These are phyloP conservation scores for Lepidochrysops patricia DNA, from an alignment of 2,888 invertebrate species.

Conservation along the genomic window DNA sequence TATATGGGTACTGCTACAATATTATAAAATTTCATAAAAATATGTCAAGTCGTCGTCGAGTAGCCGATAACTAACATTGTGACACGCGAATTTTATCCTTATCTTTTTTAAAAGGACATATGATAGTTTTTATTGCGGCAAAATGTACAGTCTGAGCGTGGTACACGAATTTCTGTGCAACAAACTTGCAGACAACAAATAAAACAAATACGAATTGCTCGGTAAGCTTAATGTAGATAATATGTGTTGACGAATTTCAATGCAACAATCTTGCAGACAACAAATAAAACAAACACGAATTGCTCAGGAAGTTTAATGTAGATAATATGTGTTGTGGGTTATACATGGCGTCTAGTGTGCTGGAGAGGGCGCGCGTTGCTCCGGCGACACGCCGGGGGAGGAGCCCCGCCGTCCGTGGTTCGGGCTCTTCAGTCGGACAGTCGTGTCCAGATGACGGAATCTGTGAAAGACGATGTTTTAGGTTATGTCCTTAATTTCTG, in stretches of 20 bases:
- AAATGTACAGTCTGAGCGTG: too few relatives aligned
- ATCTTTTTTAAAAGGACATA: too few relatives aligned
- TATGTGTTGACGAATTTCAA: neutral
- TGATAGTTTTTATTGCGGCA: too few relatives aligned
- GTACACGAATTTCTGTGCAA: too few relatives aligned
- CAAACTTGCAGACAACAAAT: neutral
- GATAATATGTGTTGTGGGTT: neutral
- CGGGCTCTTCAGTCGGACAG: slow-evolving; percentile 84
- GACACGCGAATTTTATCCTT: too few relatives aligned
- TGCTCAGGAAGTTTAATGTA: neutral
- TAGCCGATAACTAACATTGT: too few relatives aligned
- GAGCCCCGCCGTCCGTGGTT: slow-evolving; percentile 78
- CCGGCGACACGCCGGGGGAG: slow-evolving; percentile 82
- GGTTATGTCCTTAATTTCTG: neutral
- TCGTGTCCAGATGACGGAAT: slow-evolving; percentile 90
- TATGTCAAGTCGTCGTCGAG: too few relatives aligned
- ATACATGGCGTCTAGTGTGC: neutral
- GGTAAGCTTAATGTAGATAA: neutral
- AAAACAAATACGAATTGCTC: neutral
- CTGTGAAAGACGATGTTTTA: slow-evolving; percentile 51
- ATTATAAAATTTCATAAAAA: too few relatives aligned
- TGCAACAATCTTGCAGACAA: neutral
- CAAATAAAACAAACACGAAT: neutral
- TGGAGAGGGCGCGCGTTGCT: slow-evolving; percentile 62
- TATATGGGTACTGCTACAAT: too few relatives aligned